Evolutionary conservation across 53 echinoderm and acorn worm species (phyloP).

Genomic region (Holothuria leucospilota): DNA sequence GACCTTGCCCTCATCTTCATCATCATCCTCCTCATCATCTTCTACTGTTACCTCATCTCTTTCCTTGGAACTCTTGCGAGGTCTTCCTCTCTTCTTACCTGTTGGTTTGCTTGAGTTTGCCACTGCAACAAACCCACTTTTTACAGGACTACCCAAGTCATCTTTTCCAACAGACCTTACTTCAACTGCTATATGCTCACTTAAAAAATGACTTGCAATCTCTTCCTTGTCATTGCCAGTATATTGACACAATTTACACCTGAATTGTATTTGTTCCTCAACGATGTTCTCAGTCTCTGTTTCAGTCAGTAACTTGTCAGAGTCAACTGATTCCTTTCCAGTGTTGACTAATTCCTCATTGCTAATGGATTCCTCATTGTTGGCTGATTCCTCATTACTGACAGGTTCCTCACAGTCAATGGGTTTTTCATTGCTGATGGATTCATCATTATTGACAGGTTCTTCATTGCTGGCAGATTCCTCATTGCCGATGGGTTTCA

Average conservation of each 20-base stretch:
- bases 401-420: not conserved
- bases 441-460: not conserved
- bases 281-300: not conserved
- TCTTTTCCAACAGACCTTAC: conserved; percentile 18
- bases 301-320: not conserved
- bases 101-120: not conserved
- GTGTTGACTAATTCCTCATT: not conserved
- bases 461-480: not conserved
- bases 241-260: conserved; percentile 88
- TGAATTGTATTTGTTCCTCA: conserved; percentile 72
- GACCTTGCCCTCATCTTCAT: conserved; percentile 23
- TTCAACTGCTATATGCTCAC: conserved; percentile 80
- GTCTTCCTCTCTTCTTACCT: conserved; percentile 9
- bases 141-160: not conserved
- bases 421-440: not conserved
- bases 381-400: not conserved
- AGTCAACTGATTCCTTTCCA: not conserved
- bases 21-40: conserved; percentile 51
- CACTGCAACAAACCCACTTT: conserved; percentile 4
- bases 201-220: conserved; percentile 91
- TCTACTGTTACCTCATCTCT: conserved; percentile 23
- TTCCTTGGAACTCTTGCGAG: not conserved
- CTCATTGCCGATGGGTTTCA: not conserved
- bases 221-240: conserved; percentile 72
- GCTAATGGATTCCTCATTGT: not conserved